Percentiles rank a stretch among this genome's conserved stretches.
phyloP scores from a whole-genome alignment of 2,888 invertebrate genomes.

The Heteromurus nitidus region DNA sequence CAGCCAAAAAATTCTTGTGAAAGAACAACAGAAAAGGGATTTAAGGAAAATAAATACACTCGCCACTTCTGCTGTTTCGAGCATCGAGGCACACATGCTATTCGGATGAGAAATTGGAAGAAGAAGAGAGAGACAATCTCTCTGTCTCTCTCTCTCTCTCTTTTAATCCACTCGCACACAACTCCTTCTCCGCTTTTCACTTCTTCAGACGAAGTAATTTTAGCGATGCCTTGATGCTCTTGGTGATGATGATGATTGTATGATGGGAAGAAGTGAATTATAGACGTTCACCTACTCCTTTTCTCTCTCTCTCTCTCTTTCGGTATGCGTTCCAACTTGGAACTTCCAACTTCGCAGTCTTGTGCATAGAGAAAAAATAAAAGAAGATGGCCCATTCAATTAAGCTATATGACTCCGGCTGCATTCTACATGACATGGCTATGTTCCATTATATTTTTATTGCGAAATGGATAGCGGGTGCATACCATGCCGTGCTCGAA shows the following conservation, averaged over 20 bases:
- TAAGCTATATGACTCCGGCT: no score
- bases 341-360: background rate
- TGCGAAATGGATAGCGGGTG: background rate
- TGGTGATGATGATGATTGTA: constrained; percentile 26
- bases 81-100: no score
- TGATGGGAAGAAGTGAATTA: constrained; percentile 47
- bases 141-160: background rate
- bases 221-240: constrained; percentile 1
- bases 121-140: background rate
- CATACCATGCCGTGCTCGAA: background rate
- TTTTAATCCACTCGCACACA: constrained; percentile 9
- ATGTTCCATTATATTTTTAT: constrained; percentile 33
- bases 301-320: constrained; percentile 4
- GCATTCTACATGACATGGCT: no score
- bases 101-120: no score
- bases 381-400: constrained; percentile 47
- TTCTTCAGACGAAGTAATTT: constrained; percentile 15
- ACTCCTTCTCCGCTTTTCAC: background rate
- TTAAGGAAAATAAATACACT: no score
- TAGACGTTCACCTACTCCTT: constrained; percentile 40
- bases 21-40: background rate
- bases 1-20: background rate
- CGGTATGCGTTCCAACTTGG: background rate
- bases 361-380: constrained; percentile 5
- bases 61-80: no score